phyloP scores from a whole-genome alignment of 92 coral and sea anemone species.

The Zoanthus gigantus region DNA sequence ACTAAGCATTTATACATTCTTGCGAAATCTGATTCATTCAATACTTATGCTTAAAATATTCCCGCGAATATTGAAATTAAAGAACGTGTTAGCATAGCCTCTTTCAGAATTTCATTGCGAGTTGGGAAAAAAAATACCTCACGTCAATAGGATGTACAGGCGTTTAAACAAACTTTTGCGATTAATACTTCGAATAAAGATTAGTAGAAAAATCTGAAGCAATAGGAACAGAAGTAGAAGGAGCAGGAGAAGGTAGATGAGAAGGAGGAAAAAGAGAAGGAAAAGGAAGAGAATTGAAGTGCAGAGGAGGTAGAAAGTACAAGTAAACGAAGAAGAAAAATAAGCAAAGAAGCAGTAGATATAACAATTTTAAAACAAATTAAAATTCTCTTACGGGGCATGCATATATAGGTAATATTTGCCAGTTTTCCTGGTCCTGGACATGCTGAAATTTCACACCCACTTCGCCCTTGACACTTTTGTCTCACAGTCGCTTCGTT shows the following conservation, averaged over 20 bases:
- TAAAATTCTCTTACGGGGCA: constrained; percentile 12
- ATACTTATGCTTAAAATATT: too few relatives aligned
- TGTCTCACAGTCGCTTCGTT: constrained; percentile 5
- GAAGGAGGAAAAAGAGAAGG: background rate
- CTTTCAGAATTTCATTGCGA: too few relatives aligned
- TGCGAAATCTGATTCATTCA: too few relatives aligned
- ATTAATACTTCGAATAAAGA: too few relatives aligned
- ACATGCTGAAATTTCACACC: constrained; percentile 14
- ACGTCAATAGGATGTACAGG: too few relatives aligned
- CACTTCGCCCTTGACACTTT: constrained; percentile 24
- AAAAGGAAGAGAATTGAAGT: background rate
- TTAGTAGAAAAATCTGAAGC: too few relatives aligned
- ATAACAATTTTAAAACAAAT: background rate
- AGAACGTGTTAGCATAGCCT: too few relatives aligned
- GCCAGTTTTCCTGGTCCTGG: constrained; percentile 17
- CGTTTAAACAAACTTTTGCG: too few relatives aligned
- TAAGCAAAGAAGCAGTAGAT: background rate
- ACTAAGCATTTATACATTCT: too few relatives aligned
- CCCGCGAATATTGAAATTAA: too few relatives aligned
- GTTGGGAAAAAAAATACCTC: too few relatives aligned
- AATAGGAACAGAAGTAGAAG: background rate
- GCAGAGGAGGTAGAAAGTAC: background rate
- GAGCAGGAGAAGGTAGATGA: background rate
- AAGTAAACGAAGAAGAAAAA: background rate
- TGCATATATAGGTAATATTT: constrained; percentile 34